Percentiles rank a stretch among this genome's conserved stretches.
phyloP scores from a whole-genome alignment of 2,797 vertebrate genomes.

The Chelon auratus region DNA sequence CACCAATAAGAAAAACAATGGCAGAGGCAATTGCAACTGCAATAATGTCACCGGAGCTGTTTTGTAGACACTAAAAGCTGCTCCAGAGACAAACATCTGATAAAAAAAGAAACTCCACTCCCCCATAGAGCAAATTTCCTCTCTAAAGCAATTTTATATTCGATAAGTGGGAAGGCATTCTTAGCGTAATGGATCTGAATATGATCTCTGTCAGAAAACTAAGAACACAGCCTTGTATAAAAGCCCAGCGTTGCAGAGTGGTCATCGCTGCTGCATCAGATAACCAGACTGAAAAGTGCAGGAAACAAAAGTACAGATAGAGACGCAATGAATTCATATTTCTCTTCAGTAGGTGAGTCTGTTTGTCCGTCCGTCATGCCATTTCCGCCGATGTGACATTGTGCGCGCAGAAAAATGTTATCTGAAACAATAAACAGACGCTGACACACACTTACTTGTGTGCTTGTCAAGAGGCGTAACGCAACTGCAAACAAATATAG shows the following conservation, averaged over 20 bases:
- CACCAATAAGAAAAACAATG: slow-evolving; percentile 80
- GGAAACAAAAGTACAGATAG: slow-evolving; percentile 65
- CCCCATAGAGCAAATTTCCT: slow-evolving; percentile 82
- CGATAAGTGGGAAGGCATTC: slow-evolving; percentile 86
- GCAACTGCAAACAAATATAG: not conserved
- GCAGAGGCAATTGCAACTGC: slow-evolving; percentile 72
- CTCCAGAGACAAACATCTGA: slow-evolving; percentile 84
- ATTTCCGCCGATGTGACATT: slow-evolving; percentile 33
- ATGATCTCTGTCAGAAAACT: slow-evolving; percentile 85
- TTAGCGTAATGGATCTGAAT: slow-evolving; percentile 86
- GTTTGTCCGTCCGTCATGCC: slow-evolving; percentile 5
- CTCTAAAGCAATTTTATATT: slow-evolving; percentile 86
- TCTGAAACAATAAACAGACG: not conserved
- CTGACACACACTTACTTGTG: not conserved
- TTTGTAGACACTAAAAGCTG: slow-evolving; percentile 82
- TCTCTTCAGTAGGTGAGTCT: slow-evolving; percentile 42
- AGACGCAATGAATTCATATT: slow-evolving; percentile 59
- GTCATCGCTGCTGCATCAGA: slow-evolving; percentile 75
- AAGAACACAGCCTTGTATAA: slow-evolving; percentile 79
- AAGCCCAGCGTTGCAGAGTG: slow-evolving; percentile 69
- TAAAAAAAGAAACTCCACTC: slow-evolving; percentile 80
- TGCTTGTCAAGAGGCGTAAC: not conserved
- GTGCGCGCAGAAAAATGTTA: not conserved
- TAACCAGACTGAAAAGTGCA: slow-evolving; percentile 69
- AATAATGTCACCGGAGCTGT: slow-evolving; percentile 81